Evolutionary conservation across 2,888 invertebrate species (phyloP), one percentile per base, ranked within the genome.

Genomic region (Mythimna pallens): DNA sequence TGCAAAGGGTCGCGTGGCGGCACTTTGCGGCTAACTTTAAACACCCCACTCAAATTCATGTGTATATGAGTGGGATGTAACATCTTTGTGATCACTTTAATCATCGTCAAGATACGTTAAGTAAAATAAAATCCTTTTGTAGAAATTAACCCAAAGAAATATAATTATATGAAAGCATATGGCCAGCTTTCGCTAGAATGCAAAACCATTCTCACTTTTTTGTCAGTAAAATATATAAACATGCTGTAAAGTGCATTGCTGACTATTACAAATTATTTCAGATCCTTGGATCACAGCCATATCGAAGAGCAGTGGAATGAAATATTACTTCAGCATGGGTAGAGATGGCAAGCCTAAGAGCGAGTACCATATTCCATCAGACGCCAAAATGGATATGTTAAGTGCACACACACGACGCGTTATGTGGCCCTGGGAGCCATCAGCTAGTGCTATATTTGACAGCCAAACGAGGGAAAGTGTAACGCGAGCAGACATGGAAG

Each of bases 261-360:
- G 20, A 50, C 14, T 30, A 8, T 25, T 65, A 36, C 2, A 43
- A 58, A 34, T 52, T 40, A 20, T 94, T 93, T 63, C 88, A 96
- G 96, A 95, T 73, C 95, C 96, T 30, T 96, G 96, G 96, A 90
- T 92, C 61, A 91, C 95, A 10, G 93, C 92, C 73, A 94, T 95
- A 80, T 96, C 96, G 0, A 95, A 94, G 85, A 92, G 87, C 40
- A 92, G 89, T 65, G 92, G 92, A 20, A 80, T 83, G 67, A 95
- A 95, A 81, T 96, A 95, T 85, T 96, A 94, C 75, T 94, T 89
- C 75, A 89, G 90, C 54, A 87, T 91, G 47, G 92, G 89, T 9
- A 89, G 89, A 70, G 92, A 92, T 75, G 90, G 92, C 40, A 91
- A 92, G 81, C 88, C 89, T 25, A 86, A 83, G n/a, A 95, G 95